Percentiles rank a stretch among this genome's conserved stretches.
phyloP scores from a whole-genome alignment of 1,140 invertebrate genomes.

The Aphelenchoides avenae region DNA sequence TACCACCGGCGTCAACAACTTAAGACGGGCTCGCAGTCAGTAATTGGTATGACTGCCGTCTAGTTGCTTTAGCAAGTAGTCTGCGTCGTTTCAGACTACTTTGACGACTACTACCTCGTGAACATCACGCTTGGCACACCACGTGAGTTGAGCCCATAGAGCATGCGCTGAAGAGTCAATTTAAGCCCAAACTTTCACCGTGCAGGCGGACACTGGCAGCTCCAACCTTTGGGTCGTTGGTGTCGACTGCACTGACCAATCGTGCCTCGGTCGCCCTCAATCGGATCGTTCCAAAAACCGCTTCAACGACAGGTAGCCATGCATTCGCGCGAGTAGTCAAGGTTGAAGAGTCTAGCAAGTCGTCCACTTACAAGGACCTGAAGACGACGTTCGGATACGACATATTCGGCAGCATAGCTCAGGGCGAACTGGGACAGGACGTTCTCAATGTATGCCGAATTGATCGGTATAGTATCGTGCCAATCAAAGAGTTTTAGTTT shows the following conservation, averaged over 20 bases:
- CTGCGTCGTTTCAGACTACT: conserved; percentile 17
- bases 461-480: neutral
- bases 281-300: no score
- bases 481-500: conserved; percentile 26
- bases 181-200: conserved; percentile 27
- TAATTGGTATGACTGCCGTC: no score
- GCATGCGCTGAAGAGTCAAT: neutral
- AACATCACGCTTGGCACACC: conserved; percentile 47
- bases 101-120: conserved; percentile 44
- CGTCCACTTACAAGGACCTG: conserved; percentile 28
- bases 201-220: conserved; percentile 41
- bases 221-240: conserved; percentile 47
- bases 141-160: neutral
- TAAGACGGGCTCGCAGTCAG: no score
- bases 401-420: conserved; percentile 35
- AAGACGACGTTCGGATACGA: conserved; percentile 27
- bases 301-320: conserved; percentile 23
- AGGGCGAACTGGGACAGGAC: conserved; percentile 29
- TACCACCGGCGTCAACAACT: no score
- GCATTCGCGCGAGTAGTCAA: conserved; percentile 39
- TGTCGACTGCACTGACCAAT: conserved; percentile 29
- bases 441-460: conserved; percentile 23
- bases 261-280: conserved; percentile 44
- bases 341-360: conserved; percentile 33
- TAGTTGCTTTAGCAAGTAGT: no score